A percentile compares a stretch with the other conserved stretches of the same genome.
phyloP scores from a whole-genome alignment of 2,113 vertebrate genomes.

The Rallus limicola region DNA sequence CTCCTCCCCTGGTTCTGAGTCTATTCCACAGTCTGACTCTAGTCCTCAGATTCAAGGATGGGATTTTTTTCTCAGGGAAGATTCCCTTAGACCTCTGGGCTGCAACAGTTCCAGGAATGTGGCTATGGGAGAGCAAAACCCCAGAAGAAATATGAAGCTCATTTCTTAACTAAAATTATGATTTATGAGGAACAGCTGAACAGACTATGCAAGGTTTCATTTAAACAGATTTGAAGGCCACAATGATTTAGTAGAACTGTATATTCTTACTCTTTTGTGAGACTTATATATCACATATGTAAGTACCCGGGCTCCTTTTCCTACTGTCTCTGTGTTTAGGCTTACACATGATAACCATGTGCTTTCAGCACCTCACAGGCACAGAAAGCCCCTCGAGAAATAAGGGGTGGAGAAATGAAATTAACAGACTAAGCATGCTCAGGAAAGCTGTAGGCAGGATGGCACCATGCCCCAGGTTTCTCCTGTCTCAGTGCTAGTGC shows the following conservation, averaged over 20 bases:
- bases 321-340: not conserved
- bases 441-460: not conserved
- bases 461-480: not conserved
- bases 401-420: not conserved
- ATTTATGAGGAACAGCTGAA: constrained; percentile 68
- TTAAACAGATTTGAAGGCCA: constrained; percentile 35
- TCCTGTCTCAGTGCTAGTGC: not conserved
- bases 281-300: not conserved
- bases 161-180: constrained; percentile 42
- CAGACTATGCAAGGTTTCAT: not conserved
- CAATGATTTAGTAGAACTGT: constrained; percentile 14
- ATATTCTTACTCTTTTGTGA: not conserved
- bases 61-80: not conserved
- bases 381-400: not conserved
- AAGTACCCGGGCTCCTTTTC: not conserved
- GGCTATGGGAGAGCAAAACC: constrained; percentile 19
- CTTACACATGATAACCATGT: not conserved
- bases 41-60: not conserved
- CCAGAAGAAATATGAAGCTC: constrained; percentile 47
- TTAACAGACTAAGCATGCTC: not conserved
- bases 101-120: constrained; percentile 23
- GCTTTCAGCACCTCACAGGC: not conserved
- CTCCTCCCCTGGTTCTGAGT: not conserved
- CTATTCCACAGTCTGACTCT: not conserved
- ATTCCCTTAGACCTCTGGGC: not conserved